Base-by-base conservation (phyloP, 2,888 invertebrate genomes). In the Platerodrilus igneus region DNA sequence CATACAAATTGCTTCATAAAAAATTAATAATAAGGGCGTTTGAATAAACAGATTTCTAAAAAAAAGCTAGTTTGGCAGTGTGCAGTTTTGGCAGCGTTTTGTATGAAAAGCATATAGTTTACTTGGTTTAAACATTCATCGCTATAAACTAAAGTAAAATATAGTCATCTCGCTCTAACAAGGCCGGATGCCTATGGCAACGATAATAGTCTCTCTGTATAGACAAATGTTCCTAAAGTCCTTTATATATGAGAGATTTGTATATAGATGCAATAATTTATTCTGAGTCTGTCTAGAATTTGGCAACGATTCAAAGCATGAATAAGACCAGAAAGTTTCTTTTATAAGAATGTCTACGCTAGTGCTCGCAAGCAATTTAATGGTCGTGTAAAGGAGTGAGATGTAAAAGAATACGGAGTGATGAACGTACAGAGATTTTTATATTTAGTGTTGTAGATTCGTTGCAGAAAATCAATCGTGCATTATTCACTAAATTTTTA, bases 51-150 rank as follows among this genome's bases (percentile, higher is more conserved):
- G 29, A 37, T 38, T 48, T 47, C 36, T 27, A 44, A 50, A 47
- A 50, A 50, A n/a, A n/a, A n/a, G n/a, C n/a, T 41, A 34, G 36
- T 50, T 48, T 50, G 50, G 50, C 50, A 50, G 13, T 44, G 40
- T 41, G 38, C 40, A 45, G 22, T 47, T 45, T 50, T 50, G 50
- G 50, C 50, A 44, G 18, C 37, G 39, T 40, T 39, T 29, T 36
- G 31, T 32, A 44, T 39, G n/a, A n/a, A 36, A 34, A 16, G 39
- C 15, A 39, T 38, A 43, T 23, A 22, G 11, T 42, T 43, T 44
- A 36, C 40, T 37, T 40, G 40, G 36, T 40, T 44, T 40, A 40
- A 44, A 36, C 40, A 44, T 39, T 39, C 33, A 20, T 34, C 18
- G 27, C 27, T 27, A 35, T 44, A 44, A 44, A 39, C 15, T 31